phyloP scores from a whole-genome alignment of 2,888 invertebrate species.

The Drosophila incognita region DNA sequence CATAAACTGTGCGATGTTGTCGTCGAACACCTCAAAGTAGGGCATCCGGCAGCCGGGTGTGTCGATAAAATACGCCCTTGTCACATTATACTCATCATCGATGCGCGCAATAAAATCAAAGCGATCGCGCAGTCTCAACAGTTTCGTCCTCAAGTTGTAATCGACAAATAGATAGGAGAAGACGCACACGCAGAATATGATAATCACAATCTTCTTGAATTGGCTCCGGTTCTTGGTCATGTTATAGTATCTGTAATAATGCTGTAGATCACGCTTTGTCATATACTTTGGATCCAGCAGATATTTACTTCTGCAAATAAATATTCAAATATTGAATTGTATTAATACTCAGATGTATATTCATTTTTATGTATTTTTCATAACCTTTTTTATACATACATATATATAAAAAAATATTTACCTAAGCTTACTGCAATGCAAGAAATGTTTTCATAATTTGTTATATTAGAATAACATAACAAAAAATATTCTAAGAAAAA shows the following conservation, averaged over 20 bases:
- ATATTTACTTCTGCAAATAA: slow-evolving; percentile 75
- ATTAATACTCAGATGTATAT: not conserved
- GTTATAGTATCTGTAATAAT: slow-evolving; percentile 83
- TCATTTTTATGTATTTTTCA: not conserved
- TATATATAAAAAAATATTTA: not conserved
- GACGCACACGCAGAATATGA: slow-evolving; percentile 81
- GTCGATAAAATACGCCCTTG: slow-evolving; percentile 83
- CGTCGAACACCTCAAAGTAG: slow-evolving; percentile 81
- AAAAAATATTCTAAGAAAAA: not conserved
- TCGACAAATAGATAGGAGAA: slow-evolving; percentile 84
- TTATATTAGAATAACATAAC: not conserved
- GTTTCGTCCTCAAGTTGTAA: slow-evolving; percentile 82
- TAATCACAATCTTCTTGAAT: slow-evolving; percentile 80
- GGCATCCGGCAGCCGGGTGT: slow-evolving; percentile 85
- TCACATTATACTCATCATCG: slow-evolving; percentile 80
- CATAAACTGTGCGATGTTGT: slow-evolving; percentile 82
- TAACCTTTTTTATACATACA: not conserved
- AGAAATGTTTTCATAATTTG: not conserved
- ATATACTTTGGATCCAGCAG: slow-evolving; percentile 83
- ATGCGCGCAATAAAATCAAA: slow-evolving; percentile 82
- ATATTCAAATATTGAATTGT: not conserved
- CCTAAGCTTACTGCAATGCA: not conserved
- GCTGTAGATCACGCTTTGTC: slow-evolving; percentile 83
- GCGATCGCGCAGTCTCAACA: slow-evolving; percentile 78
- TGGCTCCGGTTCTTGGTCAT: slow-evolving; percentile 79